Base-by-base conservation (phyloP, 2,113 vertebrate genomes). In the Nansenia antarctica region DNA sequence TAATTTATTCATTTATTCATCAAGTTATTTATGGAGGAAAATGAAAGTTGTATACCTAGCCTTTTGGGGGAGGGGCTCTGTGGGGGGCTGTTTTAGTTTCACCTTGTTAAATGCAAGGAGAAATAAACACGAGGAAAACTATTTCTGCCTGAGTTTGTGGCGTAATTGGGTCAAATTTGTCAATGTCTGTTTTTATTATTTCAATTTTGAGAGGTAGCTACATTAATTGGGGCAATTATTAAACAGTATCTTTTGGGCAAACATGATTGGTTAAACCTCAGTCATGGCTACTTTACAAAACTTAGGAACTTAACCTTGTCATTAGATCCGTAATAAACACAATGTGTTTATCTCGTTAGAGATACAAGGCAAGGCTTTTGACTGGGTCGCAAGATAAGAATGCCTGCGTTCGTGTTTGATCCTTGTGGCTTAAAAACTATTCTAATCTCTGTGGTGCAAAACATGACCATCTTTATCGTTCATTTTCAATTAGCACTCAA, bases 1-100 rank as follows among this genome's bases (percentile, higher is more conserved):
- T 89, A 77, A 77, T 81, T 73, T 72, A 84, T 84, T 81, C 57
- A 91, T 90, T 90, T 87, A 92, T 90, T 90, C 84, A 82, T 76
- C 82, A 72, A 79, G 57, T 87, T 91, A 89, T 92, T 92, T 88
- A 88, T 90, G 62, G 7, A 5, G 62, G 8, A 71, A 63, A 80
- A 62, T 72, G 35, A 82, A 84, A 82, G 74, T 84, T 90, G 82
- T 70, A 82, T 67, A 57, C 70, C 67, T 78, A 82, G 67, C 79
- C 82, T 89, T 77, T 74, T 69, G 7, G 2, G 78, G 74, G 78
- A 71, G 79, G 79, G 58, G 49, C 7, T 5, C 47, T 35, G 6
- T 59, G 62, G 22, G 35, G 9, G 24, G 14, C 20, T 35, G 32
- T 68, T 59, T 34, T n/a, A 61, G 29, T 49, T 70, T 72, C 24